Base-by-base conservation (phyloP, 37 sponge, comb jelly and placozoan species). In the Aphrocallistes beatrix region DNA sequence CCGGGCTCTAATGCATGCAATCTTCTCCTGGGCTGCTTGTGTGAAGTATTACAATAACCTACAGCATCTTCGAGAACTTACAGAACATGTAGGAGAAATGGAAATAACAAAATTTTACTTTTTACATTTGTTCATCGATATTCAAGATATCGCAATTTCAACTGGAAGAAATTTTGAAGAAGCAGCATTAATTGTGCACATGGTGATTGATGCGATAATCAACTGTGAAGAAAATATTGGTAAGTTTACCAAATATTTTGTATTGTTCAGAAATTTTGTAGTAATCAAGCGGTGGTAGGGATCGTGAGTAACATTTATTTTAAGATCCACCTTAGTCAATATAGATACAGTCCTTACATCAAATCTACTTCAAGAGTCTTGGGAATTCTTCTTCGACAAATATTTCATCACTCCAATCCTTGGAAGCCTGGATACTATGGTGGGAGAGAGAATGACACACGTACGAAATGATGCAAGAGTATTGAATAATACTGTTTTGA, bases 351-450 rank as follows among this genome's bases (percentile, higher is more conserved):
- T 28, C 10, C 75, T 60, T 13, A 60, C 75, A 32, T 60, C 75
- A 13, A 60, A 60, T 60, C 28, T 32, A 25, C 25, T 32, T 60
- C 75, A 30, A 60, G 75, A 60, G 21, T 25, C 75, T 13, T 60
- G 75, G 75, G 75, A 60, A 13, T 60, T 60, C 8, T 60, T 60
- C 34, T 60, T 60, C 75, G 75, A 60, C 75, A 60, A 28, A 60
- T 60, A 60, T 28, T 60, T 60, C 75, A 60, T 60, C 8, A 25
- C 75, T 60, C 75, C 75, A 60, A 60, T 60, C n/a, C 21, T 60
- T 19, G 8, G 6, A 60, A 28, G n/a, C 34, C 1, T 60, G 3
- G 75, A 60, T 60, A 60, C 10, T 25, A 25, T 60, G n/a, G 1
- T 60, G 21, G 28, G n/a, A 28, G 75, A 60, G 21, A 60, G n/a